These are phyloP conservation scores for Balaenoptera acutorostrata DNA, from an alignment of 2,113 vertebrate species.

Conservation along the genomic window DNA sequence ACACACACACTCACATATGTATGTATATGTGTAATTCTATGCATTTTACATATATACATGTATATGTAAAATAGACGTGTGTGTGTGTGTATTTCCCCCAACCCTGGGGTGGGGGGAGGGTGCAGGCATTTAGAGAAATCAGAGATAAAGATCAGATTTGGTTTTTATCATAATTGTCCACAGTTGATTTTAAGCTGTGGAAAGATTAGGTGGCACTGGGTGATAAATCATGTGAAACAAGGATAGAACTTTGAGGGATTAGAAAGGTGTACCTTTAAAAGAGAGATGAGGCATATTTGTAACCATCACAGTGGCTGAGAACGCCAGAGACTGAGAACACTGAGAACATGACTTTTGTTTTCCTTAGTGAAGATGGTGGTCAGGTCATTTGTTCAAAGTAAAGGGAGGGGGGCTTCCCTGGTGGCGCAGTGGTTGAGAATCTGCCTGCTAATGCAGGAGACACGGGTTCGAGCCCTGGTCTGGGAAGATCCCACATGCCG, in stretches of 20 bases:
- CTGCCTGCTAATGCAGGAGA: no score
- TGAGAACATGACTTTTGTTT: neutral
- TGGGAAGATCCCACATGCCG: no score
- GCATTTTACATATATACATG: no score
- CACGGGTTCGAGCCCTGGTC: no score
- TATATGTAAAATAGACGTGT: no score
- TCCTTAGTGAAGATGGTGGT: neutral
- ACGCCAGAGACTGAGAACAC: neutral
- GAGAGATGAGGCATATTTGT: neutral
- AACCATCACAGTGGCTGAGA: no score
- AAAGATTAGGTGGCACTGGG: neutral
- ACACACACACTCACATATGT: no score
- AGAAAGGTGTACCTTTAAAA: neutral
- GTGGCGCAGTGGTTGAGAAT: no score
- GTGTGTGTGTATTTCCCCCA: no score
- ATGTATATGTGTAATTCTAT: no score
- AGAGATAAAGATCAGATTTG: neutral
- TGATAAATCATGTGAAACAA: neutral
- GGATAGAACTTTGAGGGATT: neutral
- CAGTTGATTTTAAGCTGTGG: neutral
- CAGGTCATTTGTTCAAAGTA: neutral
- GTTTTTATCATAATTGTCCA: neutral
- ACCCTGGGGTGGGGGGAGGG: no score
- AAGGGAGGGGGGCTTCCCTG: neutral
- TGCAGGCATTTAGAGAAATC: neutral